Conservation (phyloP, 2,797 vertebrate species). For the Aphelocoma californica region DNA sequence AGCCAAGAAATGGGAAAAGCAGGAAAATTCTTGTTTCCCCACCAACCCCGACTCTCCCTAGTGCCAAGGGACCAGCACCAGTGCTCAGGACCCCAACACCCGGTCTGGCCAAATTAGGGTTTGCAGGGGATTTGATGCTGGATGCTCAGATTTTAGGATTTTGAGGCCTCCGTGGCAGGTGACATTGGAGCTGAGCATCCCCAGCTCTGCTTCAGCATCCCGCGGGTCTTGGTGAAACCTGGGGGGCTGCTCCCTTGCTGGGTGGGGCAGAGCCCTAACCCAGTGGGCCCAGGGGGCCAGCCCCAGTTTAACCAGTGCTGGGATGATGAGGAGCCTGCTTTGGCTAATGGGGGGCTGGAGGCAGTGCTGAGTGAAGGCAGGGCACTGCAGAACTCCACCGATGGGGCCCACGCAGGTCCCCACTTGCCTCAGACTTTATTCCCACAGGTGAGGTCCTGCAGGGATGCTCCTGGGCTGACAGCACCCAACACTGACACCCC, state of each 20-base stretch:
- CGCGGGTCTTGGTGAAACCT: not conserved
- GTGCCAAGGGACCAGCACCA: not conserved
- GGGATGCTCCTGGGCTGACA: not conserved
- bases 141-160: not conserved
- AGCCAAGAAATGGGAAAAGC: not conserved
- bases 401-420: not conserved
- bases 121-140: not conserved
- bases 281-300: not conserved
- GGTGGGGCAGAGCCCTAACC: not conserved
- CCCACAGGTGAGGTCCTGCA: rapidly evolving
- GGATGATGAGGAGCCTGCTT: not conserved
- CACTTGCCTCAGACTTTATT: rapidly evolving
- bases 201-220: not conserved
- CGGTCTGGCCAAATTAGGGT: not conserved
- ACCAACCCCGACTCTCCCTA: not conserved
- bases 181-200: not conserved
- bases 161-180: not conserved
- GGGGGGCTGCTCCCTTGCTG: not conserved
- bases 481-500: not conserved
- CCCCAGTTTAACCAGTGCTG: not conserved
- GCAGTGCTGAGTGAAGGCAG: not conserved
- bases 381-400: rapidly evolving
- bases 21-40: not conserved
- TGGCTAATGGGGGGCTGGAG: rapidly evolving
- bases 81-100: not conserved